Conservation (phyloP, 1,140 invertebrate genomes). For the Brachionus koreanus region DNA sequence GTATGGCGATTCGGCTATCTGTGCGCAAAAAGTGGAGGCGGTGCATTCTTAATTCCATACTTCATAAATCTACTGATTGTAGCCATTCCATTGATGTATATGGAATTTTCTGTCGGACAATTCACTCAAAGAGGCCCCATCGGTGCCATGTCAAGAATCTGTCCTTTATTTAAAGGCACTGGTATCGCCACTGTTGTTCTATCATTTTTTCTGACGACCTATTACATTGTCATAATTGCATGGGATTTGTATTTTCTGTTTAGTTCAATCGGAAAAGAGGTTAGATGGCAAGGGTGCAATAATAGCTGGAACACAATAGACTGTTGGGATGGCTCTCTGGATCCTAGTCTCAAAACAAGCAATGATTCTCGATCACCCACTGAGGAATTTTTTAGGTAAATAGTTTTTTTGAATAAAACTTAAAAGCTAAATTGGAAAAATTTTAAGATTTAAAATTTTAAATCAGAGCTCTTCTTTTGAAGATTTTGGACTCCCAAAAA, state of each 20-base stretch:
- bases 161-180: slow-evolving; percentile 50
- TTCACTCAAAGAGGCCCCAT: slow-evolving; percentile 41
- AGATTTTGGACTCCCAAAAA: slow-evolving; percentile 68
- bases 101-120: slow-evolving; percentile 85
- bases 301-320: slow-evolving; percentile 74
- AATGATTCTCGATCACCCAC: background rate
- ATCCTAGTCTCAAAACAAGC: background rate
- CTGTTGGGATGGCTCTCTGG: slow-evolving; percentile 17
- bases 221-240: slow-evolving; percentile 80
- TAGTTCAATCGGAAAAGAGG: slow-evolving; percentile 73
- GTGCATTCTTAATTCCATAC: slow-evolving; percentile 93
- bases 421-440: background rate
- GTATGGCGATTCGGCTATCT: slow-evolving; percentile 69
- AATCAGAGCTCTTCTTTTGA: slow-evolving; percentile 59
- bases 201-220: slow-evolving; percentile 84
- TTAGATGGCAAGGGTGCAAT: slow-evolving; percentile 77
- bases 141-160: slow-evolving; percentile 20
- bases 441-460: slow-evolving; percentile 9
- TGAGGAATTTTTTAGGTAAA: slow-evolving; percentile 29
- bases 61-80: slow-evolving; percentile 85
- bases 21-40: slow-evolving; percentile 87
- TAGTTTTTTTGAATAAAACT: background rate
- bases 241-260: slow-evolving; percentile 82
- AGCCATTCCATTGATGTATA: slow-evolving; percentile 84
- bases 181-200: slow-evolving; percentile 64